phyloP scores from a whole-genome alignment of 2,797 vertebrate genomes.

The Poecilia gillii region DNA sequence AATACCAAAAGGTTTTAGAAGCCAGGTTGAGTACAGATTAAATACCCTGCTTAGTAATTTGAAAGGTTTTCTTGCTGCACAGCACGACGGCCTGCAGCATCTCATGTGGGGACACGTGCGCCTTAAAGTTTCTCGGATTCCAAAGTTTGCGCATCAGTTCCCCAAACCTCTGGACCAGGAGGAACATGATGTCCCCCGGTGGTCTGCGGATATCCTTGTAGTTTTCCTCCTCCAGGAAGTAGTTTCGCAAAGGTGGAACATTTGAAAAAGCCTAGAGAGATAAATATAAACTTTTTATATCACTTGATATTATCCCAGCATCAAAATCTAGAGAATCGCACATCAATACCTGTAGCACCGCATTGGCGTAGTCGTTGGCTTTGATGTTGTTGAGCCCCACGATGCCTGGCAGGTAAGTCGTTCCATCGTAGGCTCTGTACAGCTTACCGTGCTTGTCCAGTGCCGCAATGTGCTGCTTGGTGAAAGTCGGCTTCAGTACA shows the following conservation, averaged over 20 bases:
- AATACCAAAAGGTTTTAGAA: not conserved
- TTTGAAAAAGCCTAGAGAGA: slow-evolving; percentile 89
- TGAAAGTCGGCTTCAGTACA: slow-evolving; percentile 96
- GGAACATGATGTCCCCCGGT: slow-evolving; percentile 96
- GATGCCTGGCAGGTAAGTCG: slow-evolving; percentile 95
- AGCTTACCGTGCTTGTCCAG: slow-evolving; percentile 96
- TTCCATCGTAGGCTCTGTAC: slow-evolving; percentile 94
- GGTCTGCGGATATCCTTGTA: slow-evolving; percentile 90
- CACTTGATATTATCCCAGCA: not conserved
- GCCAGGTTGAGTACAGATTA: not conserved
- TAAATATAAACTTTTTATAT: not conserved
- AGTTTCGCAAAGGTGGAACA: slow-evolving; percentile 93
- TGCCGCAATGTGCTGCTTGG: slow-evolving; percentile 89
- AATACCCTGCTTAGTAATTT: slow-evolving; percentile 96
- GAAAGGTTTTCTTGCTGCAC: slow-evolving; percentile 98
- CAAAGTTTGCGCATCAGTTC: slow-evolving; percentile 97
- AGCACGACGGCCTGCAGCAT: slow-evolving; percentile 98
- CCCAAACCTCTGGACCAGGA: slow-evolving; percentile 95
- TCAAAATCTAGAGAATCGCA: not conserved
- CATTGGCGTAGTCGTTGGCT: slow-evolving; percentile 97
- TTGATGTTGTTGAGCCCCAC: slow-evolving; percentile 99
- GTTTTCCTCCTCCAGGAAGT: slow-evolving; percentile 96
- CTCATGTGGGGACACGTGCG: slow-evolving; percentile 96
- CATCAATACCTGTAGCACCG: slow-evolving; percentile 89
- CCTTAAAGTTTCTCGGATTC: slow-evolving; percentile 98